Base-by-base conservation (phyloP, 2,888 invertebrate species). In the Tubulanus polymorphus region DNA sequence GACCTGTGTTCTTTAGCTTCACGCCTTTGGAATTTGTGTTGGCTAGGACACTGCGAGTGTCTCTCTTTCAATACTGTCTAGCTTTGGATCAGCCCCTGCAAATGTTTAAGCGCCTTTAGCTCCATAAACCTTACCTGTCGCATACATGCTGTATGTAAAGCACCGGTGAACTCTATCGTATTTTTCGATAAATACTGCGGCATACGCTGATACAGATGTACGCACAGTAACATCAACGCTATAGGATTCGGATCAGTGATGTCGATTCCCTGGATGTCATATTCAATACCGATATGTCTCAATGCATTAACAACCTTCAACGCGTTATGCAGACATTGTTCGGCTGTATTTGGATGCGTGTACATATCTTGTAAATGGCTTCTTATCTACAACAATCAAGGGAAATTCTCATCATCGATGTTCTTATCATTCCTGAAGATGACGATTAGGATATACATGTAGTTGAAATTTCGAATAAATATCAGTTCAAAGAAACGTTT, bases 191-290 rank as follows among this genome's bases (percentile, higher is more conserved):
- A 53, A 60, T 77, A 79, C 56, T 73, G 70, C 0, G 79, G 78
- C 56, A 79, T 65, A 18, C 67, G 65, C 58, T 74, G 71, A 63
- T 71, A 77, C 41, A 79, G 69, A 53, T 76, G 70, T 2, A 66
- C 60, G 59, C 68, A 70, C 53, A 79, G 62, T 61, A 79, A 60
- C 57, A 80, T 55, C 61, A 79, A 59, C 8, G 71, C 63, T 25
- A 79, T 69, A 1, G 79, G 78, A 63, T 79, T 77, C 1, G 79
- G 78, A 56, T 78, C 76, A 3, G 78, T 78, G 62, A 79, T 74
- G 62, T 79, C 79, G 37, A 79, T 73, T 10, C 79, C 76, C 72
- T 79, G 73, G 3, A 79, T 72, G 60, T 79, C 79, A 59, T 77
- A 79, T 57, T 79, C 78, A 37, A 79, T 68, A 3, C 76, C 76